Evolutionary conservation across 2,797 vertebrate species (phyloP).

Genomic region (Enteromius afrohamiltoni): DNA sequence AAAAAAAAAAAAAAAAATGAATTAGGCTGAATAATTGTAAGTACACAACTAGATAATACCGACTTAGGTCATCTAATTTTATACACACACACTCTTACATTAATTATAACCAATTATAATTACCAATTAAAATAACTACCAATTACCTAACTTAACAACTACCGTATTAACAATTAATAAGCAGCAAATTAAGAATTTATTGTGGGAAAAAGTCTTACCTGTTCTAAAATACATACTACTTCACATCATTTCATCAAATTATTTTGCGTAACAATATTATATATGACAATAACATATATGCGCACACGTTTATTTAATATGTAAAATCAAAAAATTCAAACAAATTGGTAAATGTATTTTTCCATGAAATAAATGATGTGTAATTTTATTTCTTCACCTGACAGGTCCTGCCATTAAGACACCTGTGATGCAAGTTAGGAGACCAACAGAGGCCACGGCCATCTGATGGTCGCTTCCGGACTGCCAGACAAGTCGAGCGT

Average conservation of each 20-base stretch:
- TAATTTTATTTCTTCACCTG: slow-evolving; percentile 74
- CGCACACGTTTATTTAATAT: not conserved
- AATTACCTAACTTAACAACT: too few species aligned
- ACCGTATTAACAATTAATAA: too few species aligned
- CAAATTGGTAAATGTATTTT: not conserved
- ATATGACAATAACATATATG: not conserved
- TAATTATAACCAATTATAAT: too few species aligned
- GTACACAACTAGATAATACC: too few species aligned
- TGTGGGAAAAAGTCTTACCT: too few species aligned
- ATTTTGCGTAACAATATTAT: not conserved
- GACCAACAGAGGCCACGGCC: slow-evolving; percentile 80
- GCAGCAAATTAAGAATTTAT: too few species aligned
- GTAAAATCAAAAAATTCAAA: not conserved
- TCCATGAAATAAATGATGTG: not conserved
- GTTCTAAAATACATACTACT: too few species aligned
- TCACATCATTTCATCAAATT: too few species aligned
- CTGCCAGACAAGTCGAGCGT: slow-evolving; percentile 76
- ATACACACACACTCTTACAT: not conserved
- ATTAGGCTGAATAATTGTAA: too few species aligned
- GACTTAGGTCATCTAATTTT: too few species aligned
- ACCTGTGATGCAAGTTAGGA: slow-evolving; percentile 87
- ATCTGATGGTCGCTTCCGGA: slow-evolving; percentile 85
- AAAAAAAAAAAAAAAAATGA: too few species aligned
- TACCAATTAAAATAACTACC: too few species aligned
- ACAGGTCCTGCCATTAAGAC: slow-evolving; percentile 86